Evolutionary conservation across 2,888 invertebrate genomes (phyloP).

Genomic region (Smittia aterrima): DNA sequence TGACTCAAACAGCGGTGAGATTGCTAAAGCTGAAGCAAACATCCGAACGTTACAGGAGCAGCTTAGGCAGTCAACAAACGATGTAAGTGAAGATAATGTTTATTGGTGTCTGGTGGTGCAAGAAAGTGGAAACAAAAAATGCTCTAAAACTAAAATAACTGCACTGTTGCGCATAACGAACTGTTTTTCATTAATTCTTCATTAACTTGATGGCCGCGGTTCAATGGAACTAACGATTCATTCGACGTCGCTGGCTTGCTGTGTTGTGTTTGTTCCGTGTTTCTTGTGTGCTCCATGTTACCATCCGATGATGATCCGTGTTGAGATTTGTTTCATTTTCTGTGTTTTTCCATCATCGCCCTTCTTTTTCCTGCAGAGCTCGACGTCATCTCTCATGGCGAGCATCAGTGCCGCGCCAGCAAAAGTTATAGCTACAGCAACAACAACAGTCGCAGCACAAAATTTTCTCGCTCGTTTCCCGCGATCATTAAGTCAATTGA

Average conservation of each 20-base stretch:
- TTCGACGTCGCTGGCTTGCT: too few relatives aligned
- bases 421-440: constrained; percentile 24
- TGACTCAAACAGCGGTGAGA: constrained; percentile 48
- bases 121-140: constrained; percentile 12
- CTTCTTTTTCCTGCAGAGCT: constrained; percentile 15
- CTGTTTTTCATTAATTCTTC: too few relatives aligned
- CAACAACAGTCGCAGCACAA: constrained; percentile 47
- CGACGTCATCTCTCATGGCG: constrained; percentile 14
- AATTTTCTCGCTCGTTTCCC: constrained; percentile 54
- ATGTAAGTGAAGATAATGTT: constrained; percentile 48
- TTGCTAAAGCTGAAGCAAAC: constrained; percentile 50
- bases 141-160: too few relatives aligned
- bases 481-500: constrained; percentile 54
- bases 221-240: too few relatives aligned
- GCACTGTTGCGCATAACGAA: too few relatives aligned
- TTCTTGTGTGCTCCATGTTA: neutral
- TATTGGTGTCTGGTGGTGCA: constrained; percentile 20
- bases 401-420: constrained; percentile 45
- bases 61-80: constrained; percentile 53
- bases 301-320: neutral
- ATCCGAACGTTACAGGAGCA: constrained; percentile 53
- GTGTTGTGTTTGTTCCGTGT: neutral
- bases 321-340: constrained; percentile 2
- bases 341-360: neutral
- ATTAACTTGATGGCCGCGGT: too few relatives aligned